A percentile compares a stretch with the other conserved stretches of the same genome.
Evolutionary conservation across 2,797 vertebrate species (phyloP).

Genomic region (Tapera naevia): DNA sequence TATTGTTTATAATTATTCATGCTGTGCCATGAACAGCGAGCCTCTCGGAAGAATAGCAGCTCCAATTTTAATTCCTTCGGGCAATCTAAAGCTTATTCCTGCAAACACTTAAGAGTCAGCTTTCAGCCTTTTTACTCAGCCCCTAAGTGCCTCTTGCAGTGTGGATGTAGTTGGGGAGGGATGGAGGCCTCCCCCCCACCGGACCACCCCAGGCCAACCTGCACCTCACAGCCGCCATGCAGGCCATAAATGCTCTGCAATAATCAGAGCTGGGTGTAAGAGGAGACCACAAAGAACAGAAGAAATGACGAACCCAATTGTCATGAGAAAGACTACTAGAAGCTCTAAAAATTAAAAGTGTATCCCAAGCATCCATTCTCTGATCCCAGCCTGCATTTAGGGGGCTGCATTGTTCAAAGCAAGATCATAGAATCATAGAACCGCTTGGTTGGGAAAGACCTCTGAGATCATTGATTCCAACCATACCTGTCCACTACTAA

Average conservation of each 20-base stretch:
- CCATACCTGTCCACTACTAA: too few species aligned
- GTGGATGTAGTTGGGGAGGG: rapidly evolving
- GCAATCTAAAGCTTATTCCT: not conserved
- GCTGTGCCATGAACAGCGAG: not conserved
- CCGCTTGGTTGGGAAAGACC: too few species aligned
- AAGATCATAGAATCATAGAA: too few species aligned
- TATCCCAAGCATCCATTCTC: not conserved
- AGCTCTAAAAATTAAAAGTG: not conserved
- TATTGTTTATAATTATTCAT: not conserved
- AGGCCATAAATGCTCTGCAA: not conserved
- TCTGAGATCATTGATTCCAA: too few species aligned
- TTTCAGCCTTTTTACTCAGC: not conserved
- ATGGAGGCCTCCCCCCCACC: rapidly evolving
- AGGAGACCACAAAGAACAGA: not conserved
- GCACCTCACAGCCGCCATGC: rapidly evolving
- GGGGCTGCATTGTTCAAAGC: rapidly evolving
- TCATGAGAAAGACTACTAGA: rapidly evolving
- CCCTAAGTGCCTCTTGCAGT: not conserved
- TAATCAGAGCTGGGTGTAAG: not conserved
- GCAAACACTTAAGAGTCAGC: not conserved
- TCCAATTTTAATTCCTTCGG: not conserved
- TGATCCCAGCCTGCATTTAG: rapidly evolving
- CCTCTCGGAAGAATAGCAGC: not conserved
- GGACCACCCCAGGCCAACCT: not conserved
- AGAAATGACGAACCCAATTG: not conserved